Evolutionary conservation across 2,797 vertebrate genomes (phyloP).

Genomic region (Varecia variegata): DNA sequence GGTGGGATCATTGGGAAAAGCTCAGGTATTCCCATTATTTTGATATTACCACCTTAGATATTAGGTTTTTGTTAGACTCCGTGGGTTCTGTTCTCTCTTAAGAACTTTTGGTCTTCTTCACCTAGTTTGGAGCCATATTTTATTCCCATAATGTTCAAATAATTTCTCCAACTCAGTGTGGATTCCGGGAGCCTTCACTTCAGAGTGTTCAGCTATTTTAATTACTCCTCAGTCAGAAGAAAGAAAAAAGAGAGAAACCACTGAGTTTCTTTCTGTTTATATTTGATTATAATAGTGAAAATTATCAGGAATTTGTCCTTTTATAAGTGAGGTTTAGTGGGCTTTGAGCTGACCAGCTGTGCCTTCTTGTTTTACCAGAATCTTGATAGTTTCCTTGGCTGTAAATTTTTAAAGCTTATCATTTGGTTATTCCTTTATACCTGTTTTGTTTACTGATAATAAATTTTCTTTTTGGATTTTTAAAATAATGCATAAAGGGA

Average conservation of each 20-base stretch:
- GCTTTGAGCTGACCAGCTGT: not conserved
- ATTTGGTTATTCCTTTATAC: constrained; percentile 12
- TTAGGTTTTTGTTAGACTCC: not conserved
- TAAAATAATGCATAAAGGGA: not conserved
- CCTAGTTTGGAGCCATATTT: not conserved
- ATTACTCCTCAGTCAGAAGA: not conserved
- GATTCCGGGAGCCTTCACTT: not conserved
- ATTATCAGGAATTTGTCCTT: not conserved
- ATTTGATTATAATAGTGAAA: not conserved
- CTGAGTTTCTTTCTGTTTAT: not conserved
- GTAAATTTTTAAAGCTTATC: not conserved
- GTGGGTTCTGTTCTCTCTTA: not conserved
- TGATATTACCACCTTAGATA: not conserved
- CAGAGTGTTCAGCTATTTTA: not conserved
- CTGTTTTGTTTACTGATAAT: constrained; percentile 3
- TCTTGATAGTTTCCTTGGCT: not conserved
- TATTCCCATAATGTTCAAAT: not conserved
- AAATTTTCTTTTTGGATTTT: not conserved
- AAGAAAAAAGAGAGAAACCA: not conserved
- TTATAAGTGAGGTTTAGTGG: not conserved
- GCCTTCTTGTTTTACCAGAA: not conserved
- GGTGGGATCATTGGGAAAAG: not conserved
- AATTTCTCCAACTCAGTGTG: not conserved
- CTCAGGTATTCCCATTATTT: not conserved
- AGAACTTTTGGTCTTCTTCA: not conserved